Evolutionary conservation across 2,888 invertebrate species (phyloP).

Genomic region (Phragmatobia fuliginosa): DNA sequence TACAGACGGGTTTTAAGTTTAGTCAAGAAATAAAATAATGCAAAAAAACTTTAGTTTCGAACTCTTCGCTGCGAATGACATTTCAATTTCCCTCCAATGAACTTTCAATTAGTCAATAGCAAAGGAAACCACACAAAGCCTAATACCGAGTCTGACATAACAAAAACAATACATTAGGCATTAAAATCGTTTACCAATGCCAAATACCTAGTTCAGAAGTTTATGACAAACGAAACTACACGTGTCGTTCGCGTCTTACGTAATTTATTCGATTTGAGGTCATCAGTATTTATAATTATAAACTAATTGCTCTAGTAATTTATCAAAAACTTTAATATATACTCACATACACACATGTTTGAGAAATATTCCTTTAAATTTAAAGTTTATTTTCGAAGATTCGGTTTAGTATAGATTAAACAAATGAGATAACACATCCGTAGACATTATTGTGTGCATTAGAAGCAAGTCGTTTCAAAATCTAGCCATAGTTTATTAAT

Average conservation of each 20-base stretch:
- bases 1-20: neutral
- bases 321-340: no score
- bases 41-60: neutral
- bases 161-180: conserved; percentile 1
- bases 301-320: neutral
- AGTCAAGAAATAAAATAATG: neutral
- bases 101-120: neutral
- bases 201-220: conserved; percentile 7
- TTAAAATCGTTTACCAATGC: conserved; percentile 1
- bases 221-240: neutral
- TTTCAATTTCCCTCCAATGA: neutral
- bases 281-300: neutral
- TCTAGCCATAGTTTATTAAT: neutral
- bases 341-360: no score
- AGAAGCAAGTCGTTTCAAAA: neutral
- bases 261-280: neutral
- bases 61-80: neutral
- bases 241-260: neutral
- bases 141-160: neutral
- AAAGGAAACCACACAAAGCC: conserved; percentile 2
- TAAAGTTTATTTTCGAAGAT: neutral
- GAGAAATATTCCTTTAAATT: neutral
- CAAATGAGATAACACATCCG: neutral
- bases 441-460: neutral
- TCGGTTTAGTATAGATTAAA: neutral